Conservation (phyloP, 2,113 vertebrate species). For the Leiothrix lutea region DNA sequence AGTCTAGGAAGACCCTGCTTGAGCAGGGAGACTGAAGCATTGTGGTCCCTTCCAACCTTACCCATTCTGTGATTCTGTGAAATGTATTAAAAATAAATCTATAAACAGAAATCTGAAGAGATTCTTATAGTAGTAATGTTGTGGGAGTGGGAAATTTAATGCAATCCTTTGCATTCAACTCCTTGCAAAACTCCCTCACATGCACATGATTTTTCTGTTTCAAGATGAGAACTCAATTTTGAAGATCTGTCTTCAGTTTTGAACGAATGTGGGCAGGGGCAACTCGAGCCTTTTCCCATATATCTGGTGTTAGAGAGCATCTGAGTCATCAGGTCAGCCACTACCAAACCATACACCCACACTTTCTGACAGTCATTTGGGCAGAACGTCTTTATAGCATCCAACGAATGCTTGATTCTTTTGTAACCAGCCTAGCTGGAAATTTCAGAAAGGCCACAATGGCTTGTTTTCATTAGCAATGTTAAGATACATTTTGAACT, state of each 20-base stretch:
- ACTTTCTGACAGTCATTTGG: background rate
- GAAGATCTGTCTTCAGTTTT: background rate
- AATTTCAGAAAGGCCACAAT: background rate
- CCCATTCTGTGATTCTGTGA: background rate
- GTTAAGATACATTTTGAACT: background rate
- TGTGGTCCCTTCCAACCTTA: background rate
- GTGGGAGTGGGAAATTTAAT: background rate
- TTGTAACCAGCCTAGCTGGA: background rate
- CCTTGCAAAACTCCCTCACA: background rate
- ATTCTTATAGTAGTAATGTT: background rate
- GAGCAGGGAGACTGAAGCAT: background rate
- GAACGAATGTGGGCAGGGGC: background rate
- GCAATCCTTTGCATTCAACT: background rate
- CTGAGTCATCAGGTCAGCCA: background rate
- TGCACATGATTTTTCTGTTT: background rate
- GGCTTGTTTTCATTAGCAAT: background rate
- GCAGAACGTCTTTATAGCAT: background rate
- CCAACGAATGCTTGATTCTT: background rate
- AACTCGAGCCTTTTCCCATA: background rate
- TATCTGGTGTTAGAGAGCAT: background rate
- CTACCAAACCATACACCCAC: fast-evolving
- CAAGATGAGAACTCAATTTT: background rate
- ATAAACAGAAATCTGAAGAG: background rate
- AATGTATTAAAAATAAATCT: background rate
- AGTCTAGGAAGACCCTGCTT: background rate